phyloP scores from a whole-genome alignment of 92 coral and sea anemone species.

The Pocillopora grandis region DNA sequence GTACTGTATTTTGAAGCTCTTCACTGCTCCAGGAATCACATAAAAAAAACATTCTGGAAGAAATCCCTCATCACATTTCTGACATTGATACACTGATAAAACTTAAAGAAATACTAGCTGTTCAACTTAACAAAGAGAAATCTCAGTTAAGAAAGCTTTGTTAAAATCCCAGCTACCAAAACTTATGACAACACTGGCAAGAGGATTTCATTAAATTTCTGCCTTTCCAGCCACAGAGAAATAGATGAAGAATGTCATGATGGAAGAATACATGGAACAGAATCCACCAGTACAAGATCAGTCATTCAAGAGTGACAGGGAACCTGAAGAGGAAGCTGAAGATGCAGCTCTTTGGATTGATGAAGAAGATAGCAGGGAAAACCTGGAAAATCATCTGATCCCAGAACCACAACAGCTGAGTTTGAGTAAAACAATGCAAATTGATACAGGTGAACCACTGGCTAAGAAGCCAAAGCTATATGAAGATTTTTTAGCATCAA shows the following conservation, averaged over 20 bases:
- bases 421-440: too few species aligned
- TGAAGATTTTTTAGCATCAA: background rate
- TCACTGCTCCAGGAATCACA: slow-evolving; percentile 57
- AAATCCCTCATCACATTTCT: slow-evolving; percentile 53
- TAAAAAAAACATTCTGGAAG: slow-evolving; percentile 37
- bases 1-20: slow-evolving; percentile 61
- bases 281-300: slow-evolving; percentile 13
- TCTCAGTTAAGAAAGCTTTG: slow-evolving; percentile 51
- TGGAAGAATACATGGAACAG: slow-evolving; percentile 15
- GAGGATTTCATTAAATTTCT: too few species aligned
- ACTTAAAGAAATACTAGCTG: slow-evolving; percentile 32
- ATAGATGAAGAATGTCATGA: background rate
- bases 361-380: too few species aligned
- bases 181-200: too few species aligned
- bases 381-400: too few species aligned
- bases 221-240: background rate
- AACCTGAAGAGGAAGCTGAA: too few species aligned
- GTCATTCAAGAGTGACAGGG: background rate
- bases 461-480: background rate
- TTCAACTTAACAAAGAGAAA: slow-evolving; percentile 49
- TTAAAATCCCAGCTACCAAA: background rate
- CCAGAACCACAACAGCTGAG: too few species aligned
- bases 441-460: too few species aligned
- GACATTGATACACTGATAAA: slow-evolving; percentile 48
- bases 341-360: background rate